A percentile compares a stretch with the other conserved stretches of the same genome.
phyloP scores from a whole-genome alignment of 2,113 vertebrate species.

The Gambusia affinis region DNA sequence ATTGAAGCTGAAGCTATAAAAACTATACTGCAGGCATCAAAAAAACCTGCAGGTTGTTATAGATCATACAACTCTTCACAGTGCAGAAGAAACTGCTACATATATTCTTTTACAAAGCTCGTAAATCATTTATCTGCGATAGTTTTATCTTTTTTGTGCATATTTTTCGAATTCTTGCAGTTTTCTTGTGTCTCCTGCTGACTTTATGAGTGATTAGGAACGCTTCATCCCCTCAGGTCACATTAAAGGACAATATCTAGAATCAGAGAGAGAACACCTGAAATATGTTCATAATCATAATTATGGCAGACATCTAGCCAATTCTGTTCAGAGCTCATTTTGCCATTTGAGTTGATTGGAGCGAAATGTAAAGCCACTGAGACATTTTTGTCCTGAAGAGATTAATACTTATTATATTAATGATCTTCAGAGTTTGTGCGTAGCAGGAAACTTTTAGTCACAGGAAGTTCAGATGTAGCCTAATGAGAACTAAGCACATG shows the following conservation, averaged over 20 bases:
- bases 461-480: slow-evolving; percentile 25
- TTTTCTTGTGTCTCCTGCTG: too few relatives aligned
- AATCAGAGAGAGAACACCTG: not conserved
- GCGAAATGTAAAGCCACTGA: not conserved
- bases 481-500: slow-evolving; percentile 48
- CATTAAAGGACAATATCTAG: not conserved
- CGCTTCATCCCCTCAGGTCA: too few relatives aligned
- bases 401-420: not conserved
- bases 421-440: not conserved
- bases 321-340: not conserved
- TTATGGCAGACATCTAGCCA: not conserved
- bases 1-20: too few relatives aligned
- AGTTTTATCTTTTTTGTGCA: too few relatives aligned
- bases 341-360: not conserved
- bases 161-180: too few relatives aligned
- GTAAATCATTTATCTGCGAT: too few relatives aligned
- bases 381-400: not conserved
- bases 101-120: too few relatives aligned
- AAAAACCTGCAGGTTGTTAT: too few relatives aligned
- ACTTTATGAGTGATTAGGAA: too few relatives aligned
- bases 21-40: too few relatives aligned
- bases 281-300: not conserved
- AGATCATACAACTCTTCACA: too few relatives aligned
- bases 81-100: too few relatives aligned
- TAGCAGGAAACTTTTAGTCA: slow-evolving; percentile 32